These are phyloP conservation scores for Drosophila sucinea DNA, from an alignment of 1,140 invertebrate species.

Conservation along the genomic window DNA sequence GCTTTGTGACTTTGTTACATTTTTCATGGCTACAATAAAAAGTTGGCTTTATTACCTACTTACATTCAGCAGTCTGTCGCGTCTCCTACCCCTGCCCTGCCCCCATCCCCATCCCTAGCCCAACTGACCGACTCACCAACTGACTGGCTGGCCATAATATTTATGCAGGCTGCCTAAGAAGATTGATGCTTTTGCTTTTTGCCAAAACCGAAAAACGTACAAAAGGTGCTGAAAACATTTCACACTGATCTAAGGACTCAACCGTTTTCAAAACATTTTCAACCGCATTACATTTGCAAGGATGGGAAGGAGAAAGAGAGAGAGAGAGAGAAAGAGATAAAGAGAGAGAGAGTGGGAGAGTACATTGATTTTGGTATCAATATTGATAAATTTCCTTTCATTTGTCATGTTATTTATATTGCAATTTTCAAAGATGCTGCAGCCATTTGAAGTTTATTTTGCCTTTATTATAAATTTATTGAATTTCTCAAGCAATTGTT, in stretches of 20 bases:
- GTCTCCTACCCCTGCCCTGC: not conserved
- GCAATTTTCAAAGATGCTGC: no score
- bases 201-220: constrained; percentile 31
- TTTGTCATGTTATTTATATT: no score
- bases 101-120: not conserved
- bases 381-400: not conserved
- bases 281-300: constrained; percentile 34
- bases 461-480: no score
- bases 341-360: not conserved
- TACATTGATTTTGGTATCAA: constrained; percentile 13
- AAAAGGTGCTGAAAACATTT: constrained; percentile 61
- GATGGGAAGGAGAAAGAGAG: not conserved
- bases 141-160: constrained; percentile 63
- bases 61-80: constrained; percentile 58
- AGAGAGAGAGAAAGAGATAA: not conserved
- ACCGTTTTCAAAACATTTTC: constrained; percentile 35
- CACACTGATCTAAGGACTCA: constrained; percentile 47
- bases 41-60: constrained; percentile 75
- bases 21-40: constrained; percentile 78
- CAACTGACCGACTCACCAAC: constrained; percentile 5
- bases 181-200: constrained; percentile 66
- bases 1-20: constrained; percentile 79
- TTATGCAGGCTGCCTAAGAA: constrained; percentile 68
- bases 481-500: no score
- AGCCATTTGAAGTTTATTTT: no score